A percentile compares a stretch with the other conserved stretches of the same genome.
Conservation (phyloP, 1,140 invertebrate genomes). For the Bombus picipes region DNA sequence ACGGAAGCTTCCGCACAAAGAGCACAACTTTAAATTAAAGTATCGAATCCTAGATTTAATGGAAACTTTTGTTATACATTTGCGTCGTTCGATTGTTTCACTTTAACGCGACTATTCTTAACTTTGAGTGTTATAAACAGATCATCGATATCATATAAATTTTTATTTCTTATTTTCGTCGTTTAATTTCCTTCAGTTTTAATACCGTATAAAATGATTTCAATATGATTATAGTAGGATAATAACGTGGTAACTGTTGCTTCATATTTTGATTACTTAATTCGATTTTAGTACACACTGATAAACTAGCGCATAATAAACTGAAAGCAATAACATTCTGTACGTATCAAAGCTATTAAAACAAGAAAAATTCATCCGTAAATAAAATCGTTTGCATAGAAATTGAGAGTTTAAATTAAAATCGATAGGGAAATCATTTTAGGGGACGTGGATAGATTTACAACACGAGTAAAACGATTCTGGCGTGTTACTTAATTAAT, state of each 20-base stretch:
- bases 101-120: not conserved
- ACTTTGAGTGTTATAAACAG: not conserved
- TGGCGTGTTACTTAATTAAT: not conserved
- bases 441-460: not conserved
- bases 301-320: not conserved
- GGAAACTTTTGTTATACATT: not conserved
- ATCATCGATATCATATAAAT: not conserved
- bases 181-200: not conserved
- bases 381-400: not conserved
- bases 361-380: not conserved
- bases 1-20: not conserved
- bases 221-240: not conserved
- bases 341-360: not conserved
- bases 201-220: not conserved
- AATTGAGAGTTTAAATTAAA: slow-evolving; percentile 8
- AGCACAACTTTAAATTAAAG: not conserved
- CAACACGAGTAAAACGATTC: not conserved
- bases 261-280: not conserved
- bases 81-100: not conserved
- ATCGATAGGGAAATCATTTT: not conserved
- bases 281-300: no score
- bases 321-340: no score
- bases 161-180: not conserved
- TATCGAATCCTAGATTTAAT: not conserved
- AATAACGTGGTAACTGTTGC: not conserved